These are phyloP conservation scores for Hippocampus mohnikei DNA, from an alignment of 2,113 vertebrate species.

Conservation along the genomic window DNA sequence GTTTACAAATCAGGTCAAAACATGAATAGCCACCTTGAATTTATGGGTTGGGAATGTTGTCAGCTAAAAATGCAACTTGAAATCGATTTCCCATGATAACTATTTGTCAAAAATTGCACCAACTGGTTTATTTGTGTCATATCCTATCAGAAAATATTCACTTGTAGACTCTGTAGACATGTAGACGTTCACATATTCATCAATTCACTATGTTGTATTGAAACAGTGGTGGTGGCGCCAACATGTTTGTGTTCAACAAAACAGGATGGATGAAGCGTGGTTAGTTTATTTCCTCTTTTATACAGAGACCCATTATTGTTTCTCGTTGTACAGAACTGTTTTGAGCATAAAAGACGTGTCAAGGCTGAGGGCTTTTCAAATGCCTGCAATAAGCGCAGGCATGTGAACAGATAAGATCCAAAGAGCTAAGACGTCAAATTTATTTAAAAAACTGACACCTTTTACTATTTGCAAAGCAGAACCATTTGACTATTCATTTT, in stretches of 20 bases:
- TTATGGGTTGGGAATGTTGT: too few species aligned
- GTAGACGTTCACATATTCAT: background rate
- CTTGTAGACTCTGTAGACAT: too few species aligned
- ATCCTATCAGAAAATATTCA: too few species aligned
- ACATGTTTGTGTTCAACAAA: background rate
- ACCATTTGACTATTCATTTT: slow-evolving; percentile 1
- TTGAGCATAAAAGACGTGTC: slow-evolving; percentile 41
- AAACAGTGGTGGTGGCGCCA: background rate
- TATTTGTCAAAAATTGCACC: too few species aligned
- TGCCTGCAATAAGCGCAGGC: slow-evolving; percentile 36
- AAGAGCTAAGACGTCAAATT: background rate
- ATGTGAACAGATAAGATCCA: slow-evolving; percentile 44
- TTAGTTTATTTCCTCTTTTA: background rate
- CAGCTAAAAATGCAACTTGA: too few species aligned
- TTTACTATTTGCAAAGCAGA: background rate
- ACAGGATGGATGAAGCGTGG: background rate
- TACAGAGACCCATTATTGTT: background rate
- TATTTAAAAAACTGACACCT: background rate
- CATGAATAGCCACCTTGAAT: too few species aligned
- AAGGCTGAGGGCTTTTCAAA: slow-evolving; percentile 35
- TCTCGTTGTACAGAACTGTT: slow-evolving; percentile 25
- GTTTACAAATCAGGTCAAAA: too few species aligned
- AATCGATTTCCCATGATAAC: too few species aligned
- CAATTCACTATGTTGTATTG: background rate
- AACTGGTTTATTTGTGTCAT: too few species aligned